A percentile compares a stretch with the other conserved stretches of the same genome.
Evolutionary conservation across 2,113 vertebrate genomes (phyloP).

Genomic region (Eurypyga helias): DNA sequence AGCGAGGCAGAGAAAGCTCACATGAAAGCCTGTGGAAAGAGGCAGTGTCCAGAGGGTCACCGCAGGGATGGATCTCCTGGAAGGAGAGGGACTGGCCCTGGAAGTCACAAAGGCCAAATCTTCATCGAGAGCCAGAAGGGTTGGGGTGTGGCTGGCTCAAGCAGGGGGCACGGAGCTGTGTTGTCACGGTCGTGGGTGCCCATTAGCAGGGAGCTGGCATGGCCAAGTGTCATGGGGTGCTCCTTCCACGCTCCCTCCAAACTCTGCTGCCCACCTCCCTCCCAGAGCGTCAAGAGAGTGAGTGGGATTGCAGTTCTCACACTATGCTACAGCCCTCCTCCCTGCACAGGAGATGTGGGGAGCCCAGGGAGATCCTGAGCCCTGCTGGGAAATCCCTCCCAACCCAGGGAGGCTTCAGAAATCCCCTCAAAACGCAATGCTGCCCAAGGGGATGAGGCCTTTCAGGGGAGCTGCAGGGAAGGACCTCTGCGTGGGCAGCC

Average conservation of each 20-base stretch:
- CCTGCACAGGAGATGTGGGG: neutral
- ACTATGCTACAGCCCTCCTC: fast-evolving
- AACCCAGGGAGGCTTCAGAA: neutral
- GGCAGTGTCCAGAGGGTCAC: neutral
- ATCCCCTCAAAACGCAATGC: neutral
- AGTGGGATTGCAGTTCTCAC: neutral
- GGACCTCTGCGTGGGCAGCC: neutral
- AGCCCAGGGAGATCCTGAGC: neutral
- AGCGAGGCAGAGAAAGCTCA: neutral
- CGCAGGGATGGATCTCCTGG: neutral
- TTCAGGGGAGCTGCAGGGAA: constrained; percentile 52
- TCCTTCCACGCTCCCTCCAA: neutral
- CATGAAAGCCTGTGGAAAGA: neutral
- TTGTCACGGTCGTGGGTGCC: neutral
- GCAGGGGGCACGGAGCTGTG: fast-evolving
- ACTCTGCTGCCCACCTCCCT: neutral
- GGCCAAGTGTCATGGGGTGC: fast-evolving
- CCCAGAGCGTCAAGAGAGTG: fast-evolving
- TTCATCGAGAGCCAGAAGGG: neutral
- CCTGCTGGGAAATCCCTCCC: neutral
- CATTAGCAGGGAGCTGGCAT: neutral
- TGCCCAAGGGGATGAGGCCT: constrained; percentile 48
- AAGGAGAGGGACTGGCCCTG: neutral
- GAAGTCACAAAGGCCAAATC: neutral
- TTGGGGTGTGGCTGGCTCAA: neutral